Conservation (phyloP, 2,797 vertebrate genomes). For the Lepilemur ruficaudatus region DNA sequence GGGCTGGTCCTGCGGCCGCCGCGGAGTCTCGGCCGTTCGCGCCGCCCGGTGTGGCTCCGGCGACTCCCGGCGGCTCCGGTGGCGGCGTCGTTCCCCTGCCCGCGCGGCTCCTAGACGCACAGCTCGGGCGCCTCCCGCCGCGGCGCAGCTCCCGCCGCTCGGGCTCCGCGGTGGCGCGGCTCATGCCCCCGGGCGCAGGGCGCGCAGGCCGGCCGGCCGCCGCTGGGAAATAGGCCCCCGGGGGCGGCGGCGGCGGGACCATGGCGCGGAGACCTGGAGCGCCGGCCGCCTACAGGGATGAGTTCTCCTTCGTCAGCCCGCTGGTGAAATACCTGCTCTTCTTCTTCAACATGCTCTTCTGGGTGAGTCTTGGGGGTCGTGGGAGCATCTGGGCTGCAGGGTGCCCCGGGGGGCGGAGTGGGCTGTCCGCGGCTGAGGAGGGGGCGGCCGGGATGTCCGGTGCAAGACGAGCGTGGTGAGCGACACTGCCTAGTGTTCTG, state of each 20-base stretch:
- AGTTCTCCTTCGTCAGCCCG: slow-evolving; percentile 90
- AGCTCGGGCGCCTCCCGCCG: not conserved
- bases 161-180: slow-evolving; percentile 7
- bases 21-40: not conserved
- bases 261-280: slow-evolving; percentile 81
- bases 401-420: not conserved
- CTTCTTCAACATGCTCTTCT: slow-evolving; percentile 93
- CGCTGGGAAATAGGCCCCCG: slow-evolving; percentile 63
- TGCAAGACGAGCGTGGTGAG: not conserved
- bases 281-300: slow-evolving; percentile 48
- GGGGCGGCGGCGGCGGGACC: slow-evolving; percentile 41
- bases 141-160: not conserved
- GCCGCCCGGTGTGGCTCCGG: not conserved
- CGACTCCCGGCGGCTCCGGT: not conserved
- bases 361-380: slow-evolving; percentile 88
- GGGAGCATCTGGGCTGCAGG: not conserved
- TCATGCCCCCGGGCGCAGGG: slow-evolving; percentile 40
- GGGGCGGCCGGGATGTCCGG: not conserved
- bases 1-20: slow-evolving; percentile 49
- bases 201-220: slow-evolving; percentile 54
- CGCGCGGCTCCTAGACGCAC: not conserved
- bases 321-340: slow-evolving; percentile 94
- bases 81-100: not conserved
- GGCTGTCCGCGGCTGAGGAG: not conserved
- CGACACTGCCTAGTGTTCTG: slow-evolving; percentile 48